Evolutionary conservation across 1,140 invertebrate species (phyloP).

Genomic region (Homarus americanus): DNA sequence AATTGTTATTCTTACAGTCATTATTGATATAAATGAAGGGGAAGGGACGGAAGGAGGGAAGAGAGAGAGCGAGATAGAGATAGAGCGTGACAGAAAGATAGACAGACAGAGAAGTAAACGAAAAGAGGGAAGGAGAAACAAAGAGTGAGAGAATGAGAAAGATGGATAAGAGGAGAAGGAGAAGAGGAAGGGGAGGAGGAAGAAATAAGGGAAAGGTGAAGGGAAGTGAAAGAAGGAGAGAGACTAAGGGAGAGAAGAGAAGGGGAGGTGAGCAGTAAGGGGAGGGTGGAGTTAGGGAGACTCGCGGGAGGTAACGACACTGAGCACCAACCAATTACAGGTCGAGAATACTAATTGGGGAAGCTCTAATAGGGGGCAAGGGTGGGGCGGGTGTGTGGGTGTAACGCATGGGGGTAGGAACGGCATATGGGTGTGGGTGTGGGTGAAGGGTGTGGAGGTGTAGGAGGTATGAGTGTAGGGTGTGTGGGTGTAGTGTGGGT

Average conservation of each 20-base stretch:
- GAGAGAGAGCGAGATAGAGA: not conserved
- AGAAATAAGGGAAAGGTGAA: not conserved
- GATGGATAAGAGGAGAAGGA: constrained; percentile 11
- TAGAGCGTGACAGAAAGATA: no score
- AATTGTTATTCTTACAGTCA: not conserved
- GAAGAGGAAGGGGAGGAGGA: constrained; percentile 20
- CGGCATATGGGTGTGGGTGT: not conserved
- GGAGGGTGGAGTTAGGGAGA: not conserved
- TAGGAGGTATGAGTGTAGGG: no score
- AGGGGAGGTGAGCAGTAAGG: no score
- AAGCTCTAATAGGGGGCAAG: constrained; percentile 10
- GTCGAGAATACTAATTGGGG: constrained; percentile 29
- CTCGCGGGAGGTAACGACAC: constrained; percentile 20
- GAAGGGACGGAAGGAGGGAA: not conserved
- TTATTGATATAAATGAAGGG: not conserved
- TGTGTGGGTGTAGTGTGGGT: no score
- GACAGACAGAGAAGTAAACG: not conserved
- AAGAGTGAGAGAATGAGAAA: constrained; percentile 10
- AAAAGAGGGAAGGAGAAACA: not conserved
- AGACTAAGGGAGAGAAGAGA: constrained; percentile 22
- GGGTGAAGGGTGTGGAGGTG: not conserved
- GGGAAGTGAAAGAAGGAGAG: constrained; percentile 38
- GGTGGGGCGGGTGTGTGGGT: not conserved
- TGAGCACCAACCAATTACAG: constrained; percentile 34
- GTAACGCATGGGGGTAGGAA: not conserved